phyloP scores from a whole-genome alignment of 92 coral and sea anemone genomes.

The Palythoa caribaeorum region DNA sequence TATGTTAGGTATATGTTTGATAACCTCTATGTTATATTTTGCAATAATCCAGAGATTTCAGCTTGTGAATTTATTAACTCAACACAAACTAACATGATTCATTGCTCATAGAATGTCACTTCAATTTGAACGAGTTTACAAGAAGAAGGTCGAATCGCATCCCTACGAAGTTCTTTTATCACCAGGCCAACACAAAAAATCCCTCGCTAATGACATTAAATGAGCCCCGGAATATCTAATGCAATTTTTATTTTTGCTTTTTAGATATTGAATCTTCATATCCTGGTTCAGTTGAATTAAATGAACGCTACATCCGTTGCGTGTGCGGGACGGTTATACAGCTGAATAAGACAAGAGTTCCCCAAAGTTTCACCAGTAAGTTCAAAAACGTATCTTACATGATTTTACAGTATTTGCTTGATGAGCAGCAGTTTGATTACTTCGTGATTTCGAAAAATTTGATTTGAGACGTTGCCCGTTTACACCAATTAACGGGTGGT shows the following conservation, averaged over 20 bases:
- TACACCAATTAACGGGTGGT: no score
- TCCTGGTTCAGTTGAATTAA: slow-evolving; percentile 6
- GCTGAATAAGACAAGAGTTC: slow-evolving; percentile 8
- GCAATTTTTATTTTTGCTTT: slow-evolving; percentile 8
- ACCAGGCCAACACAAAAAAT: neutral
- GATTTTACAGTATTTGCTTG: slow-evolving; percentile 3
- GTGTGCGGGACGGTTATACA: slow-evolving; percentile 14
- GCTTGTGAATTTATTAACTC: slow-evolving; percentile 20
- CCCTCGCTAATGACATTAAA: slow-evolving; percentile 11
- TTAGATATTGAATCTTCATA: slow-evolving; percentile 6
- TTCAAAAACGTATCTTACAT: slow-evolving; percentile 9
- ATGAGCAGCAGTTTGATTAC: slow-evolving; percentile 8
- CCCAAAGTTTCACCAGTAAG: slow-evolving; percentile 7
- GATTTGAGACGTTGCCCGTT: slow-evolving; percentile 7
- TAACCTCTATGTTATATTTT: slow-evolving; percentile 20
- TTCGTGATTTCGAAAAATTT: slow-evolving; percentile 7
- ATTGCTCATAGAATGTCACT: slow-evolving; percentile 4
- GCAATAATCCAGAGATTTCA: slow-evolving; percentile 28
- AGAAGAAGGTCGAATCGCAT: slow-evolving; percentile 12
- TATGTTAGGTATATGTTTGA: slow-evolving; percentile 23
- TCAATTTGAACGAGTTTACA: slow-evolving; percentile 4
- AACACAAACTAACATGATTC: slow-evolving; percentile 3
- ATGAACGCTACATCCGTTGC: slow-evolving; percentile 6
- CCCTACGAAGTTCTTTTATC: slow-evolving; percentile 5
- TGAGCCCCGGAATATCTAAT: slow-evolving; percentile 9